Evolutionary conservation across 2,113 vertebrate species (phyloP), one percentile per base, ranked within the genome.

Genomic region (Rattus rattus): DNA sequence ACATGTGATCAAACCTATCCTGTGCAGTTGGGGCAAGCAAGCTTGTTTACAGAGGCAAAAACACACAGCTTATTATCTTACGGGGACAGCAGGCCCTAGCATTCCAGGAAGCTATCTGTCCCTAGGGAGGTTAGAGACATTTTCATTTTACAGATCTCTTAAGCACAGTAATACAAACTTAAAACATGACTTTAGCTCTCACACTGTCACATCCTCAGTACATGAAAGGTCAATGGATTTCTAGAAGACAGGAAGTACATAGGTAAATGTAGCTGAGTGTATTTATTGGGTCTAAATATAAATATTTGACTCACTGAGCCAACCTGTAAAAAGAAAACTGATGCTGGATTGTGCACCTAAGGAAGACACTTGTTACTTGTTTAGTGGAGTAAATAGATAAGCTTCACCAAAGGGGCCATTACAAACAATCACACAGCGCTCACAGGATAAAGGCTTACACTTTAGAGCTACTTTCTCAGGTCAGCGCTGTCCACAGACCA

Each of bases 401-500:
- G 61, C 72, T 69, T 89, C 72, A 47, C 67, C 24, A 69, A 96
- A 88, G 26, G 0, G 77, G 39, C 17, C 1, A 5, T 47, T 54
- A 54, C 26, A 0, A 79, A 49, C 85, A 79, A 89, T 30, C 65
- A 67, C 28, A 12, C 11, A 30, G 47, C 70, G 36, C 85, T 70
- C 7, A 43, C 24, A 24, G 22, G 76, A 24, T 36, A 63, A 93
- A 93, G 70, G 33, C 36, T 59, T 90, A 54, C 33, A 30, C 83
- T 96, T 96, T 88, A 83, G 59, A 91, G 39, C 92, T 54, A 75
- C 56, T 95, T 67, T 91, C 13, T 94, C 43, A 80, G 4, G 2
- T 5, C 80, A 17, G 36, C 47, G n/a, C 81, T 90, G 4, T 24
- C 81, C 1, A 1, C 20, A 61, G 16, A 86, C 24, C 16, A 80